Conservation (phyloP, 2,888 invertebrate genomes). For the Cryptocheilus praepositus region DNA sequence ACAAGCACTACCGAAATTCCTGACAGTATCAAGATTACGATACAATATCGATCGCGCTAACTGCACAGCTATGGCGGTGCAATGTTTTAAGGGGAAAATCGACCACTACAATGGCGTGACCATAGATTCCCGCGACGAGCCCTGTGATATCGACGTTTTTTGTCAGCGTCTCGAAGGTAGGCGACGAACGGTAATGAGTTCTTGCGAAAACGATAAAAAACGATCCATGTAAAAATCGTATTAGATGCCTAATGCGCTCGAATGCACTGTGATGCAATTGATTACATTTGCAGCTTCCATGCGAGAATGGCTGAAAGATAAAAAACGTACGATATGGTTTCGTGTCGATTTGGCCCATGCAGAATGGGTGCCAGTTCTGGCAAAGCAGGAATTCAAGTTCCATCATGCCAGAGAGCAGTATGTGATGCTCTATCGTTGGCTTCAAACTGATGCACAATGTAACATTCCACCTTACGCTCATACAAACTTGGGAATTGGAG, state of each 20-base stretch:
- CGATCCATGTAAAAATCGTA: too few species aligned
- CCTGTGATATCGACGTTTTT: constrained; percentile 77
- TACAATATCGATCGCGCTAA: constrained; percentile 11
- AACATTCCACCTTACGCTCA: constrained; percentile 89
- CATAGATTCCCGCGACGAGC: constrained; percentile 80
- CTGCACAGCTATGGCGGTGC: constrained; percentile 40
- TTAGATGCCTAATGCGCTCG: too few species aligned
- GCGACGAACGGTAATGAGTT: neutral
- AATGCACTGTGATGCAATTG: neutral
- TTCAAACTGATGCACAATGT: constrained; percentile 79
- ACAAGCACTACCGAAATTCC: constrained; percentile 11
- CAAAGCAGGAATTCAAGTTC: constrained; percentile 88
- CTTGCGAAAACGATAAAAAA: neutral
- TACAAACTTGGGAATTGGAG: constrained; percentile 89
- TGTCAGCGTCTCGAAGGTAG: constrained; percentile 78
- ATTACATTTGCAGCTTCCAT: constrained; percentile 80
- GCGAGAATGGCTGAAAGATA: constrained; percentile 80
- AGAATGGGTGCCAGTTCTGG: constrained; percentile 85
- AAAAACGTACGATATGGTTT: constrained; percentile 88
- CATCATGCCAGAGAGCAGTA: constrained; percentile 89
- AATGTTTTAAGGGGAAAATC: constrained; percentile 74
- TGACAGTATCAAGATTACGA: neutral
- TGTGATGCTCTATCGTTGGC: constrained; percentile 89
- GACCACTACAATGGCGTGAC: constrained; percentile 86
- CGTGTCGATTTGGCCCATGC: constrained; percentile 83